Evolutionary conservation across 2,888 invertebrate species (phyloP).

Genomic region (Drosophila formosana): DNA sequence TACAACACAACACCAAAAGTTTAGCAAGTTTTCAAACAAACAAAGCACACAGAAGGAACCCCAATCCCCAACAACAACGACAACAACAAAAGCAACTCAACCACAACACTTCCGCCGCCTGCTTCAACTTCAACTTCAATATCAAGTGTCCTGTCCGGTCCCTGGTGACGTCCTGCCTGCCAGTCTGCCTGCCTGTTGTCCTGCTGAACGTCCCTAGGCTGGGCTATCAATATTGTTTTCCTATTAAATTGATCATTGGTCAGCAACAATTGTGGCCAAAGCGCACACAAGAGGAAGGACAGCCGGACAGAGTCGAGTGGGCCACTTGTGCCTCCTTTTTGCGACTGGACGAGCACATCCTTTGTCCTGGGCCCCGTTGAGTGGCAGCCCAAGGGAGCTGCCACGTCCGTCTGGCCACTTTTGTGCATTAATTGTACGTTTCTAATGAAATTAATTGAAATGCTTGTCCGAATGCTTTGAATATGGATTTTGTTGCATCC

Average conservation of each 20-base stretch:
- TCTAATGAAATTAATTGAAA: slow-evolving; percentile 71
- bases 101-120: slow-evolving; percentile 68
- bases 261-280: slow-evolving; percentile 74
- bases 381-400: slow-evolving; percentile 56
- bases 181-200: slow-evolving; percentile 1
- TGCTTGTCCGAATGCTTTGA: slow-evolving; percentile 50
- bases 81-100: slow-evolving; percentile 2
- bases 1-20: slow-evolving; percentile 77
- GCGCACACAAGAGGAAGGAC: slow-evolving; percentile 22
- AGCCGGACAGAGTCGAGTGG: slow-evolving; percentile 7
- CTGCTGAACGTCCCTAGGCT: slow-evolving; percentile 16
- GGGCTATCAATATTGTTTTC: slow-evolving; percentile 84
- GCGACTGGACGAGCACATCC: background rate
- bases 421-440: slow-evolving; percentile 60
- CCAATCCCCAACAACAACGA: slow-evolving; percentile 6
- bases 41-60: slow-evolving; percentile 46
- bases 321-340: slow-evolving; percentile 4
- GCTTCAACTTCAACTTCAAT: slow-evolving; percentile 32
- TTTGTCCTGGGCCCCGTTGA: slow-evolving; percentile 46
- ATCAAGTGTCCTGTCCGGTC: slow-evolving; percentile 57
- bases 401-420: slow-evolving; percentile 47
- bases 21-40: slow-evolving; percentile 74
- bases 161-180: slow-evolving; percentile 32
- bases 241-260: slow-evolving; percentile 85
- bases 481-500: slow-evolving; percentile 10